These are phyloP conservation scores for Hypanus sabinus DNA, from an alignment of 2,113 vertebrate genomes.

Conservation along the genomic window DNA sequence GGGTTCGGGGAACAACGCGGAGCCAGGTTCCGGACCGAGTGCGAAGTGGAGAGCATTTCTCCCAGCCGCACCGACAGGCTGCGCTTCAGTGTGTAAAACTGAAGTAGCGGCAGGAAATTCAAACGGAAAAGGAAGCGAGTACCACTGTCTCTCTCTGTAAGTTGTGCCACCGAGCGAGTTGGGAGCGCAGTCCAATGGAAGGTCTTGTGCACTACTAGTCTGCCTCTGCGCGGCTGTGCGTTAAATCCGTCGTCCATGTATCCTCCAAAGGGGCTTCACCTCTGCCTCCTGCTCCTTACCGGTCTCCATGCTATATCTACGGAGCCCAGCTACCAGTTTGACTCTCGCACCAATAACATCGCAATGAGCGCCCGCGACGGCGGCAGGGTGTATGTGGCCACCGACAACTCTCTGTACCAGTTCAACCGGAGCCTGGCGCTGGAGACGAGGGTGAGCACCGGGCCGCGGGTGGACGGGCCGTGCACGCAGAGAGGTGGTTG, in stretches of 20 bases:
- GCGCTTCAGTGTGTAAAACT: too few relatives aligned
- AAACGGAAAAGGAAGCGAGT: conserved; percentile 29
- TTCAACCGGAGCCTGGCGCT: conserved; percentile 55
- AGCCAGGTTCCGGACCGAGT: too few relatives aligned
- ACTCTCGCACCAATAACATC: conserved; percentile 56
- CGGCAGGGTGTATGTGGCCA: conserved; percentile 61
- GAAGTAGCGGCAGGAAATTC: neutral
- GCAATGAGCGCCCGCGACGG: conserved; percentile 49
- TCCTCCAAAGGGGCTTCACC: neutral
- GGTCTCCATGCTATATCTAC: neutral
- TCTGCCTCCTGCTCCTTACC: neutral
- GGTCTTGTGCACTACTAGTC: conserved; percentile 3
- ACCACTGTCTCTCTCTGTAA: neutral
- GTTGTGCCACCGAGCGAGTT: neutral
- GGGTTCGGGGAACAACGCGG: too few relatives aligned
- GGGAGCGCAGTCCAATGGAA: neutral
- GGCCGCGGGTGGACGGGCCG: neutral
- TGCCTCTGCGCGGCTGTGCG: conserved; percentile 32
- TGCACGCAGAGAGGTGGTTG: conserved; percentile 42
- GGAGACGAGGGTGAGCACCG: conserved; percentile 37
- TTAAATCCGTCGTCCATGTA: neutral
- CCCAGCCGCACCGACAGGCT: too few relatives aligned
- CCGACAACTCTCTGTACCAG: conserved; percentile 67
- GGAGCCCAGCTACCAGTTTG: conserved; percentile 32
- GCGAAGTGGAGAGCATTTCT: too few relatives aligned